Conservation (phyloP, 1,140 invertebrate genomes). For the Eubasilissa regina region DNA sequence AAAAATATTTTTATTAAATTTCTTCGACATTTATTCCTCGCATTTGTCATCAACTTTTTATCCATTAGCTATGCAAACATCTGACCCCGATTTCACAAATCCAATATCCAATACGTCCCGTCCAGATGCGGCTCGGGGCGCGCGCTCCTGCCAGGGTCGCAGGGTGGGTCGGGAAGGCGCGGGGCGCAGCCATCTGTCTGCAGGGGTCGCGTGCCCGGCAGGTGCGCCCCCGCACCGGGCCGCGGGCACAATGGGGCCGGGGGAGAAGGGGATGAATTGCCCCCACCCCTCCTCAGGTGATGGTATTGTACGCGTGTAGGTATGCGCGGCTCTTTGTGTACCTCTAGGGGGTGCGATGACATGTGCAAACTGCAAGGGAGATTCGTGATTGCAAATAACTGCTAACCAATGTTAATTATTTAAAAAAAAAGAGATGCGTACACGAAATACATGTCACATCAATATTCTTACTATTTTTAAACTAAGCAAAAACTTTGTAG, state of each 20-base stretch:
- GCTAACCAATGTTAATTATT: too few relatives aligned
- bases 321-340: slow-evolving; percentile 45
- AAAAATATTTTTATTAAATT: too few relatives aligned
- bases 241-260: neutral
- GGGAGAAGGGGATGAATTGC: neutral
- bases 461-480: too few relatives aligned
- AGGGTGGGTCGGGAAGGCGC: slow-evolving; percentile 20
- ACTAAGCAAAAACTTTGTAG: too few relatives aligned
- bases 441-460: too few relatives aligned
- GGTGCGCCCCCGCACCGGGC: slow-evolving; percentile 48
- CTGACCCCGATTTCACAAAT: slow-evolving; percentile 6
- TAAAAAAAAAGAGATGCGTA: too few relatives aligned
- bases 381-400: neutral
- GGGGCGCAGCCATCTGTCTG: slow-evolving; percentile 36
- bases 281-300: neutral
- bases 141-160: too few relatives aligned
- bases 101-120: slow-evolving; percentile 10
- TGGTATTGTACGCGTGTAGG: slow-evolving; percentile 46
- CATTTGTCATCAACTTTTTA: neutral
- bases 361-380: slow-evolving; percentile 31
- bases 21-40: too few relatives aligned
- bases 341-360: slow-evolving; percentile 40
- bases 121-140: neutral
- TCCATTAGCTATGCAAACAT: slow-evolving; percentile 27
- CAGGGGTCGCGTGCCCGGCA: slow-evolving; percentile 56